A percentile compares a stretch with the other conserved stretches of the same genome.
Conservation (phyloP, 2,797 vertebrate genomes). For the Gambelia wislizenii region DNA sequence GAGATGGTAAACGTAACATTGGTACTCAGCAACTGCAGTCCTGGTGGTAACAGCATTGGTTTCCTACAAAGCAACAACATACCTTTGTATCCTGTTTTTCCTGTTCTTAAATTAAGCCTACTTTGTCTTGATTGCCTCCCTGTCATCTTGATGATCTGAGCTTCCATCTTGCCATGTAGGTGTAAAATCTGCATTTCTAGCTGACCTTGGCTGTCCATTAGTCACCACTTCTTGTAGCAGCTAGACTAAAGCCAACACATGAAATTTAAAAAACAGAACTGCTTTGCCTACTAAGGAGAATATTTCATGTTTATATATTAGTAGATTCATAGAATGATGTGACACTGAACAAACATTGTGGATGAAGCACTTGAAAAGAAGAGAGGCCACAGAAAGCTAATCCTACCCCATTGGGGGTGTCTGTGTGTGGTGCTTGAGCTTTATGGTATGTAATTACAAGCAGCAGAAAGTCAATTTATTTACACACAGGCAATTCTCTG, state of each 20-base stretch:
- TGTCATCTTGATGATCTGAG: neutral
- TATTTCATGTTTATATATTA: neutral
- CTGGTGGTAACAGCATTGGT: neutral
- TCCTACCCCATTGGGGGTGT: neutral
- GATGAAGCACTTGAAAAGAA: slow-evolving; percentile 8
- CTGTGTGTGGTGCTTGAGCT: neutral
- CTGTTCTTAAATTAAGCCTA: neutral
- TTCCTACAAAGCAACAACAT: neutral
- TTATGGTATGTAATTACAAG: slow-evolving; percentile 24
- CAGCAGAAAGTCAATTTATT: slow-evolving; percentile 22
- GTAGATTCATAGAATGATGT: neutral
- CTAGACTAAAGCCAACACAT: neutral
- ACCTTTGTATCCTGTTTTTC: neutral
- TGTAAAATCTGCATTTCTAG: too few relatives aligned
- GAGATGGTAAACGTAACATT: neutral
- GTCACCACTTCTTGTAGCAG: neutral
- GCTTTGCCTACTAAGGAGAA: neutral
- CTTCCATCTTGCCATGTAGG: neutral
- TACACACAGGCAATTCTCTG: slow-evolving; percentile 11
- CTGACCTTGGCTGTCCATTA: neutral
- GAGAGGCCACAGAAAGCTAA: neutral
- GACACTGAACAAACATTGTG: neutral
- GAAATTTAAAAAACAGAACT: neutral
- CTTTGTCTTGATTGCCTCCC: neutral
- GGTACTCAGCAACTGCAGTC: too few relatives aligned